A percentile compares a stretch with the other conserved stretches of the same genome.
Conservation (phyloP, 2,113 vertebrate species). For the human region DNA sequence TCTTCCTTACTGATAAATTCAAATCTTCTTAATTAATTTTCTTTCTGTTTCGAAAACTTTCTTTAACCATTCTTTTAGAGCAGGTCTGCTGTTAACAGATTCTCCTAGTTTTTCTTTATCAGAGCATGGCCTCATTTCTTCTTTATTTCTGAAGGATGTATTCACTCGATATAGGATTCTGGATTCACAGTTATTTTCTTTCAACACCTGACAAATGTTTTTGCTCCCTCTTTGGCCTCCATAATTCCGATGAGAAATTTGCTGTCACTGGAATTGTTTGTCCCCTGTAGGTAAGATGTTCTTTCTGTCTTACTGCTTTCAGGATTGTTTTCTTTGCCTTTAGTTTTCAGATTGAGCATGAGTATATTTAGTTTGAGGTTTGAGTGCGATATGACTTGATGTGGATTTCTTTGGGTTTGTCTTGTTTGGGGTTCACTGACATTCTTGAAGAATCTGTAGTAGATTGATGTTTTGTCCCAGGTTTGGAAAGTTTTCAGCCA, state of each 20-base stretch:
- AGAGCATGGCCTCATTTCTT: neutral
- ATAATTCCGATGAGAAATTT: neutral
- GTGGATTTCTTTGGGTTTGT: neutral
- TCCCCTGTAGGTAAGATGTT: neutral
- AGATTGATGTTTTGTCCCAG: neutral
- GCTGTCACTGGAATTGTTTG: neutral
- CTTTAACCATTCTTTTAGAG: neutral
- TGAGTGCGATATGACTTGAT: neutral
- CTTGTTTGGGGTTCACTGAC: neutral
- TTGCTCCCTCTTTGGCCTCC: neutral
- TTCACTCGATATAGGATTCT: neutral
- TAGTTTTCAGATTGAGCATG: neutral
- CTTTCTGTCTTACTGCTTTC: neutral
- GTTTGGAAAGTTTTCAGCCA: neutral
- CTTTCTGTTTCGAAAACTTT: conserved; percentile 3
- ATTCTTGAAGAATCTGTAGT: neutral
- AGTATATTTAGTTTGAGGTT: neutral
- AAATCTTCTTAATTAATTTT: neutral
- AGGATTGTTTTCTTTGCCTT: neutral
- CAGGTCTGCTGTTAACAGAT: neutral
- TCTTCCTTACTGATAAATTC: neutral
- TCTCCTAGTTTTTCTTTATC: neutral
- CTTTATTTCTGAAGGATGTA: conserved; percentile 14
- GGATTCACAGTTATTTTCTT: neutral
- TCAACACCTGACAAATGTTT: conserved; percentile 4